Conservation (phyloP, 2,888 invertebrate genomes). For the Parochlus steinenii region DNA sequence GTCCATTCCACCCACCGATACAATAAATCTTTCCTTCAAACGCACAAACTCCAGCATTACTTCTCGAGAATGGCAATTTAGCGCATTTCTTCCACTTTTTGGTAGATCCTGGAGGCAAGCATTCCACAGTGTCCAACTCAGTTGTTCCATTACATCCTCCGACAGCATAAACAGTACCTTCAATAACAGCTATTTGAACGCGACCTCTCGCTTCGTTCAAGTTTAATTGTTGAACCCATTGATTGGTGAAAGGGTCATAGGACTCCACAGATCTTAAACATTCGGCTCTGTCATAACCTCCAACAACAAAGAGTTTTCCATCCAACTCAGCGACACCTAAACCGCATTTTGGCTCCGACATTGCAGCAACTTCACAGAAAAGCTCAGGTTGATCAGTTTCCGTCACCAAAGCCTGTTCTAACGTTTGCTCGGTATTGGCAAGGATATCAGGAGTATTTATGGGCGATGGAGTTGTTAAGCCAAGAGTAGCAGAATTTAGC, state of each 20-base stretch:
- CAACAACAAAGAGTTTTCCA: slow-evolving; percentile 59
- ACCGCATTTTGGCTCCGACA: slow-evolving; percentile 54
- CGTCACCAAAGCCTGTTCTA: too few species aligned
- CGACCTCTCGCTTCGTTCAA: slow-evolving; percentile 65
- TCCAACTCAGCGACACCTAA: slow-evolving; percentile 55
- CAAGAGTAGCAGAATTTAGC: slow-evolving; percentile 27
- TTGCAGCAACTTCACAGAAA: slow-evolving; percentile 39
- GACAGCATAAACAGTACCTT: slow-evolving; percentile 53
- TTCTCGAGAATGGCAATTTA: slow-evolving; percentile 42
- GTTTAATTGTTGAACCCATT: slow-evolving; percentile 47
- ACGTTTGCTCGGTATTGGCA: slow-evolving; percentile 23
- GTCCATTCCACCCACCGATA: slow-evolving; percentile 65
- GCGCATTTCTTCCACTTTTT: slow-evolving; percentile 36
- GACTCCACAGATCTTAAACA: slow-evolving; percentile 60
- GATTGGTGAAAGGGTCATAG: slow-evolving; percentile 51
- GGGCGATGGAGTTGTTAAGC: slow-evolving; percentile 27
- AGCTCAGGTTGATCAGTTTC: slow-evolving; percentile 38
- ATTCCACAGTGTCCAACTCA: slow-evolving; percentile 57
- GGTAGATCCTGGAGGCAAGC: slow-evolving; percentile 28
- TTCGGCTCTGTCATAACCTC: slow-evolving; percentile 71
- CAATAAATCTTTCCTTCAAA: slow-evolving; percentile 50
- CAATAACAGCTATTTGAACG: slow-evolving; percentile 55
- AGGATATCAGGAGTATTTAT: slow-evolving; percentile 17
- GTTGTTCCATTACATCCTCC: slow-evolving; percentile 73
- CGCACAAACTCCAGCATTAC: slow-evolving; percentile 52